Base-by-base conservation (phyloP, 2,888 invertebrate genomes). In the Limnephilus auricula region DNA sequence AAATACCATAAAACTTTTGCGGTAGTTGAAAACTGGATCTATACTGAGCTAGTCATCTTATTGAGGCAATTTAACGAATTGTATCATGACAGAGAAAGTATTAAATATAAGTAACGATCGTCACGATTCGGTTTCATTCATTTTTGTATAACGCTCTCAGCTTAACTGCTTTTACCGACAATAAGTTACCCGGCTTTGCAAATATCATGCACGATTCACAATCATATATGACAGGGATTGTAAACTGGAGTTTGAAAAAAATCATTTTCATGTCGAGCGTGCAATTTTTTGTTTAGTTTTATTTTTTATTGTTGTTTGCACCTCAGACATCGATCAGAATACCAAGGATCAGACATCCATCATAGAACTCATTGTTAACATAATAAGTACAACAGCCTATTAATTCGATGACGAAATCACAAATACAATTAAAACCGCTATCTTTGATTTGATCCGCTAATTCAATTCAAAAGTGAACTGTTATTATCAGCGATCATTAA, bases 401-500 rank as follows among this genome's bases (percentile, higher is more conserved):
- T 65, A 4, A 18, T 86, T 86, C 50, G n/a, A 86, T 86, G 65
- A 50, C 31, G 86, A 31, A 86, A 86, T 4, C 65, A 1, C 31
- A 50, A 86, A 50, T 86, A 10, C 86, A 86, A 86, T 86, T 86
- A 86, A 50, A 45, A 65, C 86, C 31, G 30, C 4, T 30, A 86
- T 30, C 31, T 32, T 82, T 82, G 34, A 82, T 34, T 31, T 32
- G 31, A 31, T 65, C 30, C 25, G 18, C 86, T 86, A 86, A 86
- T 45, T 86, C 86, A 86, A 86, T 86, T 86, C 50, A 10, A 85
- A 31, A 50, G 12, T 5, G 50, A 85, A 45, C 37, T 30, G 85
- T 37, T 85, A 85, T 25, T 37, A 45, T 37, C n/a, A 40, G 18
- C 31, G 4, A 50, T 50, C n/a, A 50, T 86, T 30, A 86, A 50